phyloP scores from a whole-genome alignment of 2,797 vertebrate species.

The Eupleurogrammus muticus region DNA sequence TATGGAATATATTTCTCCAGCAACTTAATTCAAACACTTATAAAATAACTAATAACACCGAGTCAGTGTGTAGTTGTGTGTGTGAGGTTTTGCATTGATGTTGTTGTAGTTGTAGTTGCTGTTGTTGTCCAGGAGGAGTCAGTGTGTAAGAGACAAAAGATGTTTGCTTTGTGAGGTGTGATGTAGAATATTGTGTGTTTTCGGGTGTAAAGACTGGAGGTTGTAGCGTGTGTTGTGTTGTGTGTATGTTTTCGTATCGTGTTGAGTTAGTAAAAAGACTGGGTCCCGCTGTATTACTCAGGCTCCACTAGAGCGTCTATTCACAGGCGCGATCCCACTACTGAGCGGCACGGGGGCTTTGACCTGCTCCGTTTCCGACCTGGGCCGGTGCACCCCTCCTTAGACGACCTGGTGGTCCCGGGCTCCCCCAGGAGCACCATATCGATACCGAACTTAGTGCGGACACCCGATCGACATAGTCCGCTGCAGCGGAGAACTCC shows the following conservation, averaged over 20 bases:
- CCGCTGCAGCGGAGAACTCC: slow-evolving; percentile 73
- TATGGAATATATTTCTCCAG: too few relatives aligned
- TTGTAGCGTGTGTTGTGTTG: neutral
- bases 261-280: slow-evolving; percentile 48
- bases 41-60: too few relatives aligned
- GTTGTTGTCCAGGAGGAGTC: slow-evolving; percentile 14
- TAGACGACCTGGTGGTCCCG: slow-evolving; percentile 72
- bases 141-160: neutral
- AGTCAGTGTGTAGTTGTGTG: too few relatives aligned
- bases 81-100: too few relatives aligned
- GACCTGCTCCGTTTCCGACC: slow-evolving; percentile 80
- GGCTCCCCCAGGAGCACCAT: slow-evolving; percentile 72
- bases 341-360: slow-evolving; percentile 77
- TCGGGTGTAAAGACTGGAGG: neutral
- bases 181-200: neutral
- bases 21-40: too few relatives aligned
- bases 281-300: slow-evolving; percentile 68
- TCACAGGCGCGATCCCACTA: slow-evolving; percentile 79
- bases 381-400: slow-evolving; percentile 78
- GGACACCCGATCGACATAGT: slow-evolving; percentile 73
- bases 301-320: slow-evolving; percentile 68
- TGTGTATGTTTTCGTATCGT: neutral
- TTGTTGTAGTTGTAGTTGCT: neutral
- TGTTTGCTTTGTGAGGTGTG: neutral
- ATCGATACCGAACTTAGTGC: slow-evolving; percentile 66